Percentiles rank a stretch among this genome's conserved stretches.
Evolutionary conservation across 2,113 vertebrate genomes (phyloP).

Genomic region (Todiramphus chloris): DNA sequence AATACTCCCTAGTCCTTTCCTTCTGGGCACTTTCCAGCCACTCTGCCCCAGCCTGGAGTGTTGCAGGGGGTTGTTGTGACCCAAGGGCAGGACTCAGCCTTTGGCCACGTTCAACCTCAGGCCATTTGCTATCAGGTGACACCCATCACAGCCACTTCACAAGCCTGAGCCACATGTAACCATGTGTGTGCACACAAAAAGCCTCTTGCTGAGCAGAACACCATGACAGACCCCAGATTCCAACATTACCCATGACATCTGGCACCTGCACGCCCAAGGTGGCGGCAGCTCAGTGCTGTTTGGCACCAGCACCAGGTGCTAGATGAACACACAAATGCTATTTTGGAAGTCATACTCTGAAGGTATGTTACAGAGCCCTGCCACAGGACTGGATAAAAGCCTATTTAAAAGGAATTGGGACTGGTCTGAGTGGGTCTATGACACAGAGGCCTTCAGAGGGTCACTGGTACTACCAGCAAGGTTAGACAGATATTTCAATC

Average conservation of each 20-base stretch:
- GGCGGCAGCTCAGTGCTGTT: rapidly evolving
- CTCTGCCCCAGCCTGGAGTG: too few species aligned
- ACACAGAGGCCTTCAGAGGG: rapidly evolving
- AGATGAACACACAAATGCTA: neutral
- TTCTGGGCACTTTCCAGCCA: too few species aligned
- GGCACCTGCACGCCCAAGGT: neutral
- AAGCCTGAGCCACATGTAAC: neutral
- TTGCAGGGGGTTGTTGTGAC: too few species aligned
- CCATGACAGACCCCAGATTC: neutral
- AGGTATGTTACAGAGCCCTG: neutral
- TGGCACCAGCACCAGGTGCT: neutral
- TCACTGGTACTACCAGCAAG: neutral
- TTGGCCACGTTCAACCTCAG: too few species aligned
- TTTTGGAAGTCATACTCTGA: neutral
- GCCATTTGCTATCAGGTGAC: neutral
- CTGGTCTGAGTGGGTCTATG: neutral
- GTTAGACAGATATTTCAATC: neutral
- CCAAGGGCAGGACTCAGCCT: too few species aligned
- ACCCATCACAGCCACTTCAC: neutral
- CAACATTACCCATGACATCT: rapidly evolving
- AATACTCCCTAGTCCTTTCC: too few species aligned
- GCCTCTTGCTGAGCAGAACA: neutral
- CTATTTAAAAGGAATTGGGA: neutral
- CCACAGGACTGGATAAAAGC: neutral
- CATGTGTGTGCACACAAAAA: rapidly evolving